These are phyloP conservation scores for Sinocyclocheilus grahami DNA, from an alignment of 2,113 vertebrate genomes.

Conservation along the genomic window DNA sequence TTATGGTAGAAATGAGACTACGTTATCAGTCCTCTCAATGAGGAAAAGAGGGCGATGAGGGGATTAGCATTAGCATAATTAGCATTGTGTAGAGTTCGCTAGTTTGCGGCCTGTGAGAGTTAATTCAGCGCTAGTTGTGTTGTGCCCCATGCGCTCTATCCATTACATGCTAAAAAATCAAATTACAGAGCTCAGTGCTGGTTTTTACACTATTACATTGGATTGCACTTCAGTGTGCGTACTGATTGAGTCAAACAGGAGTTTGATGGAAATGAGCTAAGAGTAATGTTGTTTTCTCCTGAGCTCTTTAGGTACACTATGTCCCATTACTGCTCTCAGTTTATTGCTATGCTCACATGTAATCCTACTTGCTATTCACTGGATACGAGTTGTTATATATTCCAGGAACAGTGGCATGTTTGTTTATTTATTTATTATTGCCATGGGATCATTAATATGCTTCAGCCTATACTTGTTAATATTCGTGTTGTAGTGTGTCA, in stretches of 20 bases:
- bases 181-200: conserved; percentile 17
- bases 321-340: not conserved
- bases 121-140: conserved; percentile 15
- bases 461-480: conserved; percentile 19
- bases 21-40: conserved; percentile 35
- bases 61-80: conserved; percentile 40
- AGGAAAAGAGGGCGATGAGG: conserved; percentile 4
- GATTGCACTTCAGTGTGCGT: not conserved
- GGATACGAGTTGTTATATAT: not conserved
- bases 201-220: conserved; percentile 24
- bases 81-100: conserved; percentile 28
- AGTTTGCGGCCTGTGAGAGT: not conserved
- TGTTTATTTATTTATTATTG: conserved; percentile 10
- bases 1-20: conserved; percentile 15
- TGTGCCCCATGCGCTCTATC: not conserved
- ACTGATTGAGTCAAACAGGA: not conserved
- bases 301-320: not conserved
- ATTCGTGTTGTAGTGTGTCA: conserved; percentile 24
- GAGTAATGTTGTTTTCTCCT: conserved; percentile 8
- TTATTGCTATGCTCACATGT: not conserved
- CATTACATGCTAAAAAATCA: conserved; percentile 26
- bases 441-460: not conserved
- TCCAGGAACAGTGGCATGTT: not conserved
- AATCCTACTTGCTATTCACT: not conserved
- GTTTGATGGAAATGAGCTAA: conserved; percentile 27